phyloP scores from a whole-genome alignment of 2,888 invertebrate species.

The Orchesellides sinensis region DNA sequence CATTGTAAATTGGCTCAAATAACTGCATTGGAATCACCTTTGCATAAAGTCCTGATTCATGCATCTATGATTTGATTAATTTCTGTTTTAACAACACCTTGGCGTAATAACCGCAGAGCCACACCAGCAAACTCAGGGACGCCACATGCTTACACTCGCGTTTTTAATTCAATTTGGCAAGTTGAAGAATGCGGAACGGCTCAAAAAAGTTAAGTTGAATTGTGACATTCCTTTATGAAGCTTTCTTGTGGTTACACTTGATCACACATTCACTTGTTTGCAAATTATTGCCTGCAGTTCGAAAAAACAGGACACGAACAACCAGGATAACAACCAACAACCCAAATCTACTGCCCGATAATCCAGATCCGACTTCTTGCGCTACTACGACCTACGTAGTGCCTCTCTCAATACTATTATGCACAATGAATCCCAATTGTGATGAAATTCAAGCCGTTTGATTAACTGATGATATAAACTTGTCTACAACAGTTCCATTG shows the following conservation, averaged over 20 bases:
- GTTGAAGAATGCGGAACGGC: constrained; percentile 48
- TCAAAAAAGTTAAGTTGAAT: not conserved
- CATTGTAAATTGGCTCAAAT: too few species aligned
- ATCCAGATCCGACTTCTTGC: constrained; percentile 8
- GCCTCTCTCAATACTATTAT: not conserved
- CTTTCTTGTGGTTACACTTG: not conserved
- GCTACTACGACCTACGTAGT: constrained; percentile 53
- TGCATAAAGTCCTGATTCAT: not conserved
- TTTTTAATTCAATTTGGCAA: constrained; percentile 17
- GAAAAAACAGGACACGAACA: not conserved
- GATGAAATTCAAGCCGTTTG: too few species aligned
- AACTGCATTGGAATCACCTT: too few species aligned
- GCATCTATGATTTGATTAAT: not conserved
- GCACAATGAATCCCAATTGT: too few species aligned
- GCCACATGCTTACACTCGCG: too few species aligned
- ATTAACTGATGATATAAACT: too few species aligned
- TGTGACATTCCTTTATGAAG: not conserved
- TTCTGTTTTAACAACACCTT: not conserved
- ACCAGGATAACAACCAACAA: not conserved
- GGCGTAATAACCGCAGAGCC: not conserved
- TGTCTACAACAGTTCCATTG: too few species aligned
- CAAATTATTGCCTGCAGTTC: not conserved
- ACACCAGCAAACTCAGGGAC: not conserved
- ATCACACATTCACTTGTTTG: not conserved
- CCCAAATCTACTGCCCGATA: constrained; percentile 37